Evolutionary conservation across 2,888 invertebrate genomes (phyloP), one percentile per base, ranked within the genome.

Genomic region (Xylocampa areola): DNA sequence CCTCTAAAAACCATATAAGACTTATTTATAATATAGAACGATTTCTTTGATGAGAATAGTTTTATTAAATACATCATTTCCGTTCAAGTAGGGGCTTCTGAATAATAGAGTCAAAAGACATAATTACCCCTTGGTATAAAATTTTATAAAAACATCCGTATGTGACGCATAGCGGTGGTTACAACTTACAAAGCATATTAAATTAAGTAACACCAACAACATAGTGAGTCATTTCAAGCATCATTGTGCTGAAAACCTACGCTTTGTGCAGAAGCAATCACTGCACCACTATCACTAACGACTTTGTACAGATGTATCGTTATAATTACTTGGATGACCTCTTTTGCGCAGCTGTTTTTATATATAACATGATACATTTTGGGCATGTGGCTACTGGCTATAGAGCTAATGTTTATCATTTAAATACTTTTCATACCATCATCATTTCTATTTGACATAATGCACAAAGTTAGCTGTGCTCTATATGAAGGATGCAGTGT

Each of bases 191-290:
- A 57, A 59, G 32, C 40, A 52, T 37, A 51, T 58, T 63, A 33
- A 63, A 59, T 77, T 63, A 57, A 63, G 66, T 58, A 59, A n/a
- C n/a, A n/a, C 6, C 14, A 35, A 58, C 48, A 57, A 53, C 30
- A 43, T 23, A 33, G 57, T 53, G 75, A 76, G 13, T 77, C 77
- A 77, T 17, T 59, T 47, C 11, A 19, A 61, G 17, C 39, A 45
- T 52, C 30, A 53, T 47, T 60, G 48, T 61, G 37, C 50, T 57
- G 45, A 47, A 67, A 57, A 49, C 51, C 41, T 57, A 52, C 51
- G 35, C 55, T 52, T 23, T 37, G 23, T 50, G 36, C 10, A 45
- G 30, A 8, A 68, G 30, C 52, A 61, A 58, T 59, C 48, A 43
- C 33, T 44, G 35, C 37, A 25, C 37, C 30, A 47, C 17, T 50